A percentile compares a stretch with the other conserved stretches of the same genome.
phyloP scores from a whole-genome alignment of 2,797 vertebrate genomes.

The Pygocentrus nattereri region DNA sequence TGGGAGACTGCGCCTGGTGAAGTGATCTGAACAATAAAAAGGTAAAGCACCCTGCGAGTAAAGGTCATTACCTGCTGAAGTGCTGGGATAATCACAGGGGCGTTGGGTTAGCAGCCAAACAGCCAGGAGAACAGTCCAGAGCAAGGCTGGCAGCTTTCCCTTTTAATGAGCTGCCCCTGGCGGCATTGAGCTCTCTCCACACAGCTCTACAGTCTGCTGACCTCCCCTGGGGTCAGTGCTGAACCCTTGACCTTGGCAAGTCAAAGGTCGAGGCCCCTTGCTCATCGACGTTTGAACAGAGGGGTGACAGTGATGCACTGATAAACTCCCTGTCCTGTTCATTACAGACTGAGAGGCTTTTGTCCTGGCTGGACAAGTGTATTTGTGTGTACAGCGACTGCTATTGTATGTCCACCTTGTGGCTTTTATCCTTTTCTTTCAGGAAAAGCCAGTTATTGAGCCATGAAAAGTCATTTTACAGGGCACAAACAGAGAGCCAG shows the following conservation, averaged over 20 bases:
- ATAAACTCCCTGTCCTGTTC: constrained; percentile 79
- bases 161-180: constrained; percentile 47
- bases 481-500: background rate
- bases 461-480: background rate
- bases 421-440: background rate
- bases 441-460: constrained; percentile 5
- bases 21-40: background rate
- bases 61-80: constrained; percentile 13
- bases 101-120: constrained; percentile 1
- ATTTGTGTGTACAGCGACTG: constrained; percentile 66
- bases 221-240: constrained; percentile 53
- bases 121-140: constrained; percentile 5
- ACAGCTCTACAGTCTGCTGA: constrained; percentile 15
- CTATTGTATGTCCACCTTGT: constrained; percentile 12
- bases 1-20: background rate
- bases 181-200: constrained; percentile 18
- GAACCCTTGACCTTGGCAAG: constrained; percentile 69
- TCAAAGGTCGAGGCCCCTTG: constrained; percentile 76
- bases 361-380: constrained; percentile 32
- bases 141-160: constrained; percentile 7
- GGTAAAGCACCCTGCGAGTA: background rate
- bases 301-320: constrained; percentile 55
- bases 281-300: constrained; percentile 74
- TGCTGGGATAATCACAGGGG: background rate
- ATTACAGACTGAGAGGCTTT: constrained; percentile 65